Evolutionary conservation across 2,797 vertebrate species (phyloP).

Genomic region (Eurystomus glaucurus): DNA sequence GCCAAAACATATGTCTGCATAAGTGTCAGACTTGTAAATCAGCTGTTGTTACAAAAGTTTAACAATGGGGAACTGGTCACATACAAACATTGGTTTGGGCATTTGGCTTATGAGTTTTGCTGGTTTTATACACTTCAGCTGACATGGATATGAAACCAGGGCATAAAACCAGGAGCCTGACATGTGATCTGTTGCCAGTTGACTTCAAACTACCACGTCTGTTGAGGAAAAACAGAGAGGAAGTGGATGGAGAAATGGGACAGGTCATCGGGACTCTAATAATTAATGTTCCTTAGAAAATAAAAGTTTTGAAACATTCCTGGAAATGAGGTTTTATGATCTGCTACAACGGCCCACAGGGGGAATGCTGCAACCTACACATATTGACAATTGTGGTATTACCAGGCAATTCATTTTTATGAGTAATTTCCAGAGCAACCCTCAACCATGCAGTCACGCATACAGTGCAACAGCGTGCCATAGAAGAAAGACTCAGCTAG

Average conservation of each 20-base stretch:
- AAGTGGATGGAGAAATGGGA: constrained; percentile 48
- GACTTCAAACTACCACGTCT: constrained; percentile 7
- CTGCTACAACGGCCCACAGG: constrained; percentile 65
- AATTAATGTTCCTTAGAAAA: constrained; percentile 77
- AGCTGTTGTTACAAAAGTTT: constrained; percentile 41
- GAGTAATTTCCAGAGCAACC: constrained; percentile 70
- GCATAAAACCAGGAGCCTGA: constrained; percentile 39
- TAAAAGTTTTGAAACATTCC: constrained; percentile 80
- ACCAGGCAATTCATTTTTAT: constrained; percentile 76
- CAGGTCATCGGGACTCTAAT: constrained; percentile 43
- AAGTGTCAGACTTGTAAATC: constrained; percentile 65
- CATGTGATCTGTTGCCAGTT: constrained; percentile 50
- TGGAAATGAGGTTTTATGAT: constrained; percentile 78
- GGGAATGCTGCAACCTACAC: constrained; percentile 70
- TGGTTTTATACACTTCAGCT: constrained; percentile 51
- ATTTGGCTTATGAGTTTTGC: constrained; percentile 14
- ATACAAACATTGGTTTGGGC: constrained; percentile 11
- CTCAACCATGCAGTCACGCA: constrained; percentile 41
- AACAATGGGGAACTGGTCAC: constrained; percentile 26
- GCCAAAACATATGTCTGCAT: neutral
- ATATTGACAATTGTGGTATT: constrained; percentile 74
- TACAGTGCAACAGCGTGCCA: constrained; percentile 20
- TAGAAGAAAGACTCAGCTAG: constrained; percentile 32
- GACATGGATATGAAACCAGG: neutral
- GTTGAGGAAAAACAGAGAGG: constrained; percentile 36